These are phyloP conservation scores for Chelonia mydas DNA, from an alignment of 2,797 vertebrate species.

Conservation along the genomic window DNA sequence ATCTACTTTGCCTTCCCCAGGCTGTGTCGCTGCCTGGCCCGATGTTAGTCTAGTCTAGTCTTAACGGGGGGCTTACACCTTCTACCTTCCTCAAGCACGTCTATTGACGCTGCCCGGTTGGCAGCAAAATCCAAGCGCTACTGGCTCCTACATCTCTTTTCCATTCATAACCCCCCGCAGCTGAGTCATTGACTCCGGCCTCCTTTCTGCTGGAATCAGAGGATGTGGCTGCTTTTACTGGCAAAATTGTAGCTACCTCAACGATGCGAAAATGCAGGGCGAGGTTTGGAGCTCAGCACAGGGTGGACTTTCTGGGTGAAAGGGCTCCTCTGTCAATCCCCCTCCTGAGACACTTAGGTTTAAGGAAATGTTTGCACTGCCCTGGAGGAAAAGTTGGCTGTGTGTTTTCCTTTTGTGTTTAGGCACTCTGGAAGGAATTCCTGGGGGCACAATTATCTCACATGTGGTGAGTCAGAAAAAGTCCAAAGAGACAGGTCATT, in stretches of 20 bases:
- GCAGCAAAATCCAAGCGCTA: constrained; percentile 21
- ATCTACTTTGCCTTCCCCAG: background rate
- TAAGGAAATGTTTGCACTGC: constrained; percentile 84
- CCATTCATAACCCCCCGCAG: constrained; percentile 74
- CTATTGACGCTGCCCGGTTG: background rate
- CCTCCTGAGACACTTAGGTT: constrained; percentile 82
- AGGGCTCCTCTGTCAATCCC: constrained; percentile 80
- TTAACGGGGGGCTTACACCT: background rate
- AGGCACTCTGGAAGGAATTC: constrained; percentile 83
- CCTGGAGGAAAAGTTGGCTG: constrained; percentile 79
- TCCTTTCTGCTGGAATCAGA: constrained; percentile 78
- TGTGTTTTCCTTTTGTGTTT: constrained; percentile 84
- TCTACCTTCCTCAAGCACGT: background rate
- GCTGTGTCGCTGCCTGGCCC: constrained; percentile 11
- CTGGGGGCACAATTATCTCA: constrained; percentile 82
- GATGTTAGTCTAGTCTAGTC: background rate
- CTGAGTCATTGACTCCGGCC: constrained; percentile 41
- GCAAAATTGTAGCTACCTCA: constrained; percentile 74
- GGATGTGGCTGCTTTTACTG: constrained; percentile 80
- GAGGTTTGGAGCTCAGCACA: background rate
- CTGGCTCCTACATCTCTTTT: constrained; percentile 49
- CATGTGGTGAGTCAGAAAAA: constrained; percentile 82
- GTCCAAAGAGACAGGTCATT: constrained; percentile 76
- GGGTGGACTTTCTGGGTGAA: constrained; percentile 77
- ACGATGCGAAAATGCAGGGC: constrained; percentile 72